Evolutionary conservation across 2,113 vertebrate genomes (phyloP), one percentile per base, ranked within the genome.

Genomic region (Ictidomys tridecemlineatus): DNA sequence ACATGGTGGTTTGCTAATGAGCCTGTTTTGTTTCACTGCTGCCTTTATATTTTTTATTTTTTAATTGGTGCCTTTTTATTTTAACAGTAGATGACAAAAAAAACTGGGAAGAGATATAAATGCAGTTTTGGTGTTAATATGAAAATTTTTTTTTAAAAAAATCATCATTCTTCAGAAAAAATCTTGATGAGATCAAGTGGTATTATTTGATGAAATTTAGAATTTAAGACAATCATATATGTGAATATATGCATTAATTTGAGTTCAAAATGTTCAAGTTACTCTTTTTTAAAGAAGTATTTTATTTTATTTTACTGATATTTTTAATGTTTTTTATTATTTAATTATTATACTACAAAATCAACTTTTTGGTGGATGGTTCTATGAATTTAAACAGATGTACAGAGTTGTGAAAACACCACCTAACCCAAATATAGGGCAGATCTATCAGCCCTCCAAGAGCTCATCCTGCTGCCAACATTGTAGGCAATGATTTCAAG

Each of bases 111-210:
- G 2, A 92, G 5, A 20, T 45, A 37, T 72, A 86, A 84, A 74
- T 69, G 24, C 3, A 84, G 30, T 58, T 11, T 11, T 39, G n/a
- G 16, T 77, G 0, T 65, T 51, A 13, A 61, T 30, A 69, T 9
- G 11, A 93, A 90, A 83, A 53, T 22, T 22, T 22, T 56, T 58
- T 22, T 6, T n/a, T 84, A 39, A 39, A 39, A 39, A 42, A 42
- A 83, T 76, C 0, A 56, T 11, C 16, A 45, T 74, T 89, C 76
- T 80, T 97, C 74, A 79, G 30, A 76, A 94, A 94, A 94, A 72
- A 56, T 0, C 0, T 85, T 70, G 30, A 80, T 84, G 28, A 30
- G 87, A 92, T 86, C 18, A 53, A 93, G 84, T 51, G 51, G 8
- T 48, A 0, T 74, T 87, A 63, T 85, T 91, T 61, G 42, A 1